Evolutionary conservation across 2,797 vertebrate genomes (phyloP).

Genomic region (Helarctos malayanus): DNA sequence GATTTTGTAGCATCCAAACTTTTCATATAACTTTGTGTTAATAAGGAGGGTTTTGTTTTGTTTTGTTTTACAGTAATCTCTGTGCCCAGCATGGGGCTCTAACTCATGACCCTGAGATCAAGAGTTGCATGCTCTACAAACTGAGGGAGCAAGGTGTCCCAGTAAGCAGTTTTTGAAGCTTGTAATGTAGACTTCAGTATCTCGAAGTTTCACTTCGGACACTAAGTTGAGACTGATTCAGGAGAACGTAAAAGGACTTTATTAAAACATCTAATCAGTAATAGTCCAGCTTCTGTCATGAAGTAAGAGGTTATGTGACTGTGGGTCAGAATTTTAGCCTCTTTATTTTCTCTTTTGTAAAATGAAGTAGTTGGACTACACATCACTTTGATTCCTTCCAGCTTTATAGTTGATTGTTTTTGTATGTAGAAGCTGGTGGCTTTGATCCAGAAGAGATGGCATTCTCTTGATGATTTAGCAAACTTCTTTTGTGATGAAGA

Average conservation of each 20-base stretch:
- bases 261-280: background rate
- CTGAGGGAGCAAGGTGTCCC: background rate
- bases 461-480: background rate
- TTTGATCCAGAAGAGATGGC: background rate
- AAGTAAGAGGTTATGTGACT: background rate
- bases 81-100: background rate
- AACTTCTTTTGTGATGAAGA: background rate
- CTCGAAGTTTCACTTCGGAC: background rate
- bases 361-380: background rate
- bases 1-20: background rate
- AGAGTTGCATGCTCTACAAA: background rate
- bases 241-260: background rate
- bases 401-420: background rate
- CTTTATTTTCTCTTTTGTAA: background rate
- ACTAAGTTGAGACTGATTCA: background rate
- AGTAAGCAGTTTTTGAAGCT: constrained; percentile 4
- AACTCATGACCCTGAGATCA: background rate
- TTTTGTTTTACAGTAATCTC: background rate
- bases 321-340: background rate
- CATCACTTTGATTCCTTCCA: background rate
- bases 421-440: background rate
- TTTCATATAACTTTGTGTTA: background rate
- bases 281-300: background rate
- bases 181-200: background rate
- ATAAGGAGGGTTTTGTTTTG: background rate